Percentiles rank a stretch among this genome's conserved stretches.
Evolutionary conservation across 2,797 vertebrate genomes (phyloP).

Genomic region (Echiichthys vipera): DNA sequence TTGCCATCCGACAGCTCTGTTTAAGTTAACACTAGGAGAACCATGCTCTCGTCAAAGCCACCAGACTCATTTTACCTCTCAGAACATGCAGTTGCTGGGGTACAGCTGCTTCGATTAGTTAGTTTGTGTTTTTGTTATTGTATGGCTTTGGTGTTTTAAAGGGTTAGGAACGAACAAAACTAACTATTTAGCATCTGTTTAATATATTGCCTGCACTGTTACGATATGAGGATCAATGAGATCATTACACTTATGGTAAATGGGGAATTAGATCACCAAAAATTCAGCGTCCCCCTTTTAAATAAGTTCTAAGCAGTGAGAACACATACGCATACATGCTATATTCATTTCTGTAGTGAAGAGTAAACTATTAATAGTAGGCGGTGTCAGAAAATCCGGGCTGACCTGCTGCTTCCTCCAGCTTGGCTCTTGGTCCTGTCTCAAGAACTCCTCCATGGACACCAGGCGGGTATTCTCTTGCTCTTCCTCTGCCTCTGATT

Average conservation of each 20-base stretch:
- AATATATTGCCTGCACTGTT: no score
- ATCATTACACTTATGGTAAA: background rate
- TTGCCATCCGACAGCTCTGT: no score
- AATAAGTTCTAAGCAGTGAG: background rate
- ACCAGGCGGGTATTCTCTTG: constrained; percentile 80
- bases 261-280: background rate
- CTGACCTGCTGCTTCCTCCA: constrained; percentile 74
- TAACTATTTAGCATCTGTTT: no score
- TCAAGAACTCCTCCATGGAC: constrained; percentile 87
- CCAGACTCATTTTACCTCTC: no score
- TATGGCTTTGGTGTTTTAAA: no score
- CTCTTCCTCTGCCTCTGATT: constrained; percentile 85
- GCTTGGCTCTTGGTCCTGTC: constrained; percentile 72
- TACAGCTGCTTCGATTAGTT: no score
- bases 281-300: background rate
- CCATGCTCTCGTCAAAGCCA: no score
- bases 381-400: background rate
- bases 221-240: no score
- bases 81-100: no score
- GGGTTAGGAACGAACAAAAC: no score
- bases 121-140: no score
- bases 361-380: background rate
- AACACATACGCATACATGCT: background rate
- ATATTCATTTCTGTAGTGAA: background rate
- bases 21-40: no score